Base-by-base conservation (phyloP, 92 coral and sea anemone genomes). In the Chrysogorgia sp. region DNA sequence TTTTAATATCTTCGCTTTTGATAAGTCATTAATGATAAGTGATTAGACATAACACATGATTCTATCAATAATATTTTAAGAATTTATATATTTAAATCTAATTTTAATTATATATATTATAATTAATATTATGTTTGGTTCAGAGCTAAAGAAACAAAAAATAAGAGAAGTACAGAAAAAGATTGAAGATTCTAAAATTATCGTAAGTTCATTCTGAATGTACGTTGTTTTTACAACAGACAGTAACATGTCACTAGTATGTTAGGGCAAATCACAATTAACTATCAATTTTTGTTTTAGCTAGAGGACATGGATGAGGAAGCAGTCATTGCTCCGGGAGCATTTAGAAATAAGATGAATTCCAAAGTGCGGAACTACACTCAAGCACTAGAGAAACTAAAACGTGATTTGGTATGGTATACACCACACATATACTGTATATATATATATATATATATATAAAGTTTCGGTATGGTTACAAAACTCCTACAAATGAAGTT, bases 261-360 rank as follows among this genome's bases (percentile, higher is more conserved):
- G 6, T 13, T 23, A 23, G 31, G 3, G 17, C 30, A 57, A 57
- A 10, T 17, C 26, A 17, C 26, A 52, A 17, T 17, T 7, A 52
- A 17, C 26, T 20, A 52, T 5, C 59, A 23, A 6, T 57, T 29
- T 57, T 29, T 3, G 17, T 75, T 55, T 26, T 22, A 94, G 98
- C 81, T 94, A 40, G 98, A 94, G 45, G 98, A 94, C 59, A 87
- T 94, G 97, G 98, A 94, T 66, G 92, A 91, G 33, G 97, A 94
- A 75, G 92, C 98, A 24, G 79, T 83, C 9, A 41, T 64, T 37
- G 98, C 98, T 7, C 98, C 98, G 48, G 98, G 88, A 2, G 79
- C 90, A 10, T 94, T 84, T 67, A 85, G 96, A 69, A 94, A 94
- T 77, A 68, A 85, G 20, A 91, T 94, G 98, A 75, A 87, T 83